Evolutionary conservation across 2,113 vertebrate genomes (phyloP).

Genomic region (Calonectris borealis): DNA sequence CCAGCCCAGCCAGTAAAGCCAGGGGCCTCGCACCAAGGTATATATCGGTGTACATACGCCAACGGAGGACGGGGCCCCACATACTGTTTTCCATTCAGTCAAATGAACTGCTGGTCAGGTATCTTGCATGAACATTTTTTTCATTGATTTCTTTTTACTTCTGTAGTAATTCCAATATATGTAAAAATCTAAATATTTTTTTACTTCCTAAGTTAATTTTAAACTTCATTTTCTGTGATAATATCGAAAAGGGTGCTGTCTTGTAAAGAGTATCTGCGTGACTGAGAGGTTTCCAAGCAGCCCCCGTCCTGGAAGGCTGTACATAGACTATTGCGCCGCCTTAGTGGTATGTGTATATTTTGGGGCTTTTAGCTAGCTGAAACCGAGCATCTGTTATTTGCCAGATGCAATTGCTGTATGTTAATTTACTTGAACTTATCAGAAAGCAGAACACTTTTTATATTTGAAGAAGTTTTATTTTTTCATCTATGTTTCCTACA

Average conservation of each 20-base stretch:
- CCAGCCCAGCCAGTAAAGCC: rapidly evolving
- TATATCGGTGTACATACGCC: rapidly evolving
- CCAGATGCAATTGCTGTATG: slow-evolving; percentile 32
- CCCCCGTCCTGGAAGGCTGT: slow-evolving; percentile 38
- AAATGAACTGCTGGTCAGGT: slow-evolving; percentile 64
- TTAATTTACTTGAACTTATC: slow-evolving; percentile 75
- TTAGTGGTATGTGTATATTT: slow-evolving; percentile 87
- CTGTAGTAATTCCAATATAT: slow-evolving; percentile 56
- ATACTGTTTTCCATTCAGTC: neutral
- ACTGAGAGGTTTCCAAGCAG: slow-evolving; percentile 13
- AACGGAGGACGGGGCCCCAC: neutral
- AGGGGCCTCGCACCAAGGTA: rapidly evolving
- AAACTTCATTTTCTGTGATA: slow-evolving; percentile 49
- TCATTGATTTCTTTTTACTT: slow-evolving; percentile 29
- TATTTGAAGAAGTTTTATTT: slow-evolving; percentile 72
- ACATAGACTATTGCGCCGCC: slow-evolving; percentile 34
- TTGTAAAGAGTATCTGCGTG: neutral
- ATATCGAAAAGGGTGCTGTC: slow-evolving; percentile 63
- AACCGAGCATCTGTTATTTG: slow-evolving; percentile 22
- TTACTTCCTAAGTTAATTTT: slow-evolving; percentile 47
- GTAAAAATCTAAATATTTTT: slow-evolving; percentile 47
- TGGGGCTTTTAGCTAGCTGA: slow-evolving; percentile 66
- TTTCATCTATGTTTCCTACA: slow-evolving; percentile 63
- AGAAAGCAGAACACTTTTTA: slow-evolving; percentile 59
- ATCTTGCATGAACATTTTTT: neutral